phyloP scores from a whole-genome alignment of 2,888 invertebrate species.

The Osedax fenrisi region DNA sequence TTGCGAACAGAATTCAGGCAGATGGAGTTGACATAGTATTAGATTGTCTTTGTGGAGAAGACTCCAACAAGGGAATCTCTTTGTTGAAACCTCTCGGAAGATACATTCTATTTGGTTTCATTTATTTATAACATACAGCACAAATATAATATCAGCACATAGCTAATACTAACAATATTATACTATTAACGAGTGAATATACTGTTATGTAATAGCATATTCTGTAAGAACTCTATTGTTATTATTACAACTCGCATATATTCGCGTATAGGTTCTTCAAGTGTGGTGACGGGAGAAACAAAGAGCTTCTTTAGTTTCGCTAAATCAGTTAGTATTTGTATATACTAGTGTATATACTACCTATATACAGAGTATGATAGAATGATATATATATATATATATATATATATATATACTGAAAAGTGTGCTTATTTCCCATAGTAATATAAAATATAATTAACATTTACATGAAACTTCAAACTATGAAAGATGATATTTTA shows the following conservation, averaged over 20 bases:
- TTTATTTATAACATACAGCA: background rate
- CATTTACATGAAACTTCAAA: too few relatives aligned
- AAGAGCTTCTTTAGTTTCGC: conserved; percentile 81
- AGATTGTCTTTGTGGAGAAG: conserved; percentile 77
- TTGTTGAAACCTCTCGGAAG: conserved; percentile 75
- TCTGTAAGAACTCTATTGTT: too few relatives aligned
- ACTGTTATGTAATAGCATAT: too few relatives aligned
- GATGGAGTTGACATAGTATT: conserved; percentile 71
- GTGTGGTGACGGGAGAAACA: conserved; percentile 77
- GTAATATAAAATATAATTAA: too few relatives aligned
- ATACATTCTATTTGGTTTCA: conserved; percentile 68
- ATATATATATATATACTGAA: too few relatives aligned
- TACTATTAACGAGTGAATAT: too few relatives aligned
- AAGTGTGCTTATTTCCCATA: too few relatives aligned
- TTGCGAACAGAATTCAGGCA: conserved; percentile 46
- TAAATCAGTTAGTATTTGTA: conserved; percentile 59
- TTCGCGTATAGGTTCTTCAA: conserved; percentile 62
- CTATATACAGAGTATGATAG: too few relatives aligned
- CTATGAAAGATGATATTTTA: too few relatives aligned
- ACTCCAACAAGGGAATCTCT: conserved; percentile 70
- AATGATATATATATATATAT: too few relatives aligned
- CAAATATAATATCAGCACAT: background rate
- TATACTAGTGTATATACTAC: too few relatives aligned
- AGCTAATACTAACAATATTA: background rate
- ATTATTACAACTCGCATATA: too few relatives aligned